These are phyloP conservation scores for Ptyas mucosa DNA, from an alignment of 2,113 vertebrate species.

Conservation along the genomic window DNA sequence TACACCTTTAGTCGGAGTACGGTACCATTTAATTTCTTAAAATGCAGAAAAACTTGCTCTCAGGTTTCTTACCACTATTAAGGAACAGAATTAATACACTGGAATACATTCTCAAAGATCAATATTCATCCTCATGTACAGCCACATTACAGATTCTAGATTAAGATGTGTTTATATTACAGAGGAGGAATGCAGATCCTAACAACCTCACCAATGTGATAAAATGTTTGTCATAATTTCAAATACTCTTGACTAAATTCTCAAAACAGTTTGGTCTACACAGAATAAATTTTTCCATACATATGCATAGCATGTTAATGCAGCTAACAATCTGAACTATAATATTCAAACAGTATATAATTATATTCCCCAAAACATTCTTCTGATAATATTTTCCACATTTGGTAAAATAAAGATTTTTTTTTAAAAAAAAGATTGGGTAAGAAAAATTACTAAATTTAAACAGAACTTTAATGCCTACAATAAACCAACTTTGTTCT, in stretches of 20 bases:
- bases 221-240: neutral
- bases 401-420: neutral
- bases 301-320: neutral
- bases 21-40: neutral
- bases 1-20: neutral
- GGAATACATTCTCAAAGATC: constrained; percentile 6
- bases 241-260: neutral
- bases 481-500: neutral
- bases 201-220: constrained; percentile 26
- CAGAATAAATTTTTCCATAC: constrained; percentile 5
- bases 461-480: constrained; percentile 15
- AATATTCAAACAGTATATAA: constrained; percentile 6
- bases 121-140: neutral
- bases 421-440: neutral
- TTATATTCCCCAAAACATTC: constrained; percentile 35
- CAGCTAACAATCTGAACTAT: neutral
- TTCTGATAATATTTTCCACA: constrained; percentile 2
- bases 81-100: neutral
- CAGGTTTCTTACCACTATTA: neutral
- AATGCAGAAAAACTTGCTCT: neutral
- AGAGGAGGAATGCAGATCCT: constrained; percentile 22
- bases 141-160: neutral
- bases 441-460: neutral
- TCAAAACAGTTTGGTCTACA: neutral
- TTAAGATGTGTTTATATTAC: constrained; percentile 16